Evolutionary conservation across 1,140 invertebrate genomes (phyloP), one percentile per base, ranked within the genome.

Genomic region (Drosophila mojavensis): DNA sequence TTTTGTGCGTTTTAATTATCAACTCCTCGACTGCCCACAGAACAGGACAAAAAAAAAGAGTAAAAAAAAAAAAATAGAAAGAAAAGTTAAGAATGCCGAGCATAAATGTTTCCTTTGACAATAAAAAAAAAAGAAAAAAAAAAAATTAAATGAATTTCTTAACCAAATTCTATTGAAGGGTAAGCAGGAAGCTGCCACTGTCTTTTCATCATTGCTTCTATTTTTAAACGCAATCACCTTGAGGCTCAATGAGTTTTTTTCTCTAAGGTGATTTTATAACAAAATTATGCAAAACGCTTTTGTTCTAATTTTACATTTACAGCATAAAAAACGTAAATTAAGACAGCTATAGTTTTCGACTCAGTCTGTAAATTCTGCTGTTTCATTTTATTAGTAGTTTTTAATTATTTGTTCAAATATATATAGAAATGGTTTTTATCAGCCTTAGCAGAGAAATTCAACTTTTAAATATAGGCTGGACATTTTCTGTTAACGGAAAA

Each of bases 1-100:
- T 64, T 75, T 70, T 75, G 51, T 70, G 66, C 67, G 39, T 65
- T 75, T 75, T 75, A 75, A 75, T 75, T 75, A 75, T 75, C 60
- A 65, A 75, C 67, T 75, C 50, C 15, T 47, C 54, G 55, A 56
- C 47, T 56, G 59, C 30, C 33, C 59, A 47, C 39, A 74, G 24
- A 63, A 53, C 13, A 58, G 33, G 15, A 30, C 3, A 15, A 45
- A 45, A 15, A 45, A 45, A 39, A 65, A 50, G 11, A 17, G 17
- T 7, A 10, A 43, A 43, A 36, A 36, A 36, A 36, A 10, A 36
- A 11, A 13, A 39, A 10, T 11, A 39, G 11, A 39, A 39, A 11
- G 11, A 36, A 13, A 39, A 45, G 58, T 39, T 26, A 9, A 75
- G 68, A 47, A 41, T 56, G 50, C 47, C 36, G 13, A 53, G 54